Evolutionary conservation across 2,888 invertebrate genomes (phyloP).

Genomic region (Aromia moschata): DNA sequence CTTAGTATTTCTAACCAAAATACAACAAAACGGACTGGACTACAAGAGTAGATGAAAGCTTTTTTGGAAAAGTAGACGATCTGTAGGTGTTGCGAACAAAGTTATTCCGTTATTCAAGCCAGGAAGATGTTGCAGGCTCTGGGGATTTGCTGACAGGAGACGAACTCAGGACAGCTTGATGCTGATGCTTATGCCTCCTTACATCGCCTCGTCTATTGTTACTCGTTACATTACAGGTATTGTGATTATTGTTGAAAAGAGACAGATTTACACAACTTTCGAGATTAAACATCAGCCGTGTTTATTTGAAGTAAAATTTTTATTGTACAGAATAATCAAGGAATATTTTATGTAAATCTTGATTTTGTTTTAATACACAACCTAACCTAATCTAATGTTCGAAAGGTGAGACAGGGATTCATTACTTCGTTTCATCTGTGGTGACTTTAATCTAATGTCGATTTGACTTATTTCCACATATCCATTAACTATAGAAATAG

Average conservation of each 20-base stretch:
- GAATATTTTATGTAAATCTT: too few species aligned
- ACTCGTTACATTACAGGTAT: conserved; percentile 31
- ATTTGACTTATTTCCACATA: too few species aligned
- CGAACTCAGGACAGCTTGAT: conserved; percentile 55
- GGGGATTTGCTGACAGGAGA: conserved; percentile 55
- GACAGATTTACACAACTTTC: conserved; percentile 28
- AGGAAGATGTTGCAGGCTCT: conserved; percentile 52
- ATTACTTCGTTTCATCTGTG: too few species aligned
- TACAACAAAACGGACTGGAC: conserved; percentile 3
- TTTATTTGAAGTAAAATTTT: neutral
- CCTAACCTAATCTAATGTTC: too few species aligned
- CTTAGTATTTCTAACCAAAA: neutral
- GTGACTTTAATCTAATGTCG: too few species aligned
- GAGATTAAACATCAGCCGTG: conserved; percentile 15
- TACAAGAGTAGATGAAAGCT: conserved; percentile 27
- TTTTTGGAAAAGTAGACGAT: conserved; percentile 40
- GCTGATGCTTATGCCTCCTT: conserved; percentile 38
- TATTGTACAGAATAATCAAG: too few species aligned
- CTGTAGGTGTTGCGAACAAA: conserved; percentile 57
- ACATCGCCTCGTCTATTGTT: conserved; percentile 33
- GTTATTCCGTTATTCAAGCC: conserved; percentile 59
- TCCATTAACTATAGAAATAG: too few species aligned
- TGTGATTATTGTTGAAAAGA: conserved; percentile 24
- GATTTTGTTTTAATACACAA: too few species aligned
- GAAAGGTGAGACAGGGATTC: too few species aligned